Evolutionary conservation across 1,140 invertebrate genomes (phyloP), one percentile per base, ranked within the genome.

Genomic region (Eueides isabella): DNA sequence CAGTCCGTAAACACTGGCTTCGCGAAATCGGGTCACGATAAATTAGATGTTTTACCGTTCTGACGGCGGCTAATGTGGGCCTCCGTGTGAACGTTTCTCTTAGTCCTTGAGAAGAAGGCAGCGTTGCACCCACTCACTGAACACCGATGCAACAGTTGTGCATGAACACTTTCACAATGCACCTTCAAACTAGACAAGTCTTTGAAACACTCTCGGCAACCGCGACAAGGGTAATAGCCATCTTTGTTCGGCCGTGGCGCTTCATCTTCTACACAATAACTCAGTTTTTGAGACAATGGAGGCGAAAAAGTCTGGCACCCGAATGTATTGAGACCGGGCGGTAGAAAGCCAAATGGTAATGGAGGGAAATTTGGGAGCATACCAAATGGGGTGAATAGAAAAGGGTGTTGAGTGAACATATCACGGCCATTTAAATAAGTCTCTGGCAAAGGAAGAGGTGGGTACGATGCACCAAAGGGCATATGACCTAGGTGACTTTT

Each of bases 51-150:
- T 76, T 86, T 84, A 16, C 84, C 85, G 55, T 88, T 90, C 33
- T 87, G 85, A 61, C 91, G 86, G 78, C 92, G 89, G 19, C 85
- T 80, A 70, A 93, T 83, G 72, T 94, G 94, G 71, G 94, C 93
- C 80, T 96, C 95, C 61, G 94, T 94, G 88, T 96, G 96, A 28
- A 94, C 86, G 82, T 96, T 96, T 69, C 96, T 94, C 81, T 95
- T 95, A 79, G 95, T 96, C 77, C 95, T 90, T 11, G 96, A 96
- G 64, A 95, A 95, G 90, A 97, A 97, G n/a, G 96, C 95, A 83
- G 96, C 95, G 28, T 94, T 94, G 88, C 96, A 97, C 14, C 96
- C 96, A 66, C 92, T 93, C 6, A 96, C 92, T 31, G 95, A 95
- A 89, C 96, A 97, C 68, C 94, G 91, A 81, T 95, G 95, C 90